Conservation (phyloP, 2,113 vertebrate species). For the Dinomys branickii region DNA sequence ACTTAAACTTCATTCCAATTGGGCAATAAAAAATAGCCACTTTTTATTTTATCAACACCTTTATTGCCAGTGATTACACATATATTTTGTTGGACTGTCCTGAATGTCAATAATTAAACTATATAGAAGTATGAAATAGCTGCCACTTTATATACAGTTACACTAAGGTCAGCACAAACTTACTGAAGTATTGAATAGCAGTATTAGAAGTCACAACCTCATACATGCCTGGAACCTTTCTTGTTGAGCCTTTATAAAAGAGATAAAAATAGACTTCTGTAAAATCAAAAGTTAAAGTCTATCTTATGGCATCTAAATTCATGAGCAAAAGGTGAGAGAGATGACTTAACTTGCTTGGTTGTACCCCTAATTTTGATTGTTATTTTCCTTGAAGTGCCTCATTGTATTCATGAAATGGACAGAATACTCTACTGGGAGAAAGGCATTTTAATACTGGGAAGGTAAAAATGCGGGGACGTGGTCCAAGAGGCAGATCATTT, state of each 20-base stretch:
- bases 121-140: background rate
- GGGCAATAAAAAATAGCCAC: background rate
- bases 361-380: background rate
- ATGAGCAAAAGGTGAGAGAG: background rate
- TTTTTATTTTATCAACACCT: background rate
- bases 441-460: background rate
- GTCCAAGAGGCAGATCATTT: background rate
- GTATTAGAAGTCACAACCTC: background rate
- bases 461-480: background rate
- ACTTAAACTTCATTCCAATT: background rate
- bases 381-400: background rate
- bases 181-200: background rate
- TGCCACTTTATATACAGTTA: background rate
- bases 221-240: background rate
- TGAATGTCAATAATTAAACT: conserved; percentile 17
- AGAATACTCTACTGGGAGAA: background rate
- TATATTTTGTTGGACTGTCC: background rate
- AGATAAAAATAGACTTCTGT: background rate
- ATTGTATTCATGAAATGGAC: background rate
- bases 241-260: background rate
- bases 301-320: background rate
- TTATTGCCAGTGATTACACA: background rate
- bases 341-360: background rate
- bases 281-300: background rate
- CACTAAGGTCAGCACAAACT: background rate